These are phyloP conservation scores for Apocrypta bakeri DNA, from an alignment of 1,140 invertebrate species.

Conservation along the genomic window DNA sequence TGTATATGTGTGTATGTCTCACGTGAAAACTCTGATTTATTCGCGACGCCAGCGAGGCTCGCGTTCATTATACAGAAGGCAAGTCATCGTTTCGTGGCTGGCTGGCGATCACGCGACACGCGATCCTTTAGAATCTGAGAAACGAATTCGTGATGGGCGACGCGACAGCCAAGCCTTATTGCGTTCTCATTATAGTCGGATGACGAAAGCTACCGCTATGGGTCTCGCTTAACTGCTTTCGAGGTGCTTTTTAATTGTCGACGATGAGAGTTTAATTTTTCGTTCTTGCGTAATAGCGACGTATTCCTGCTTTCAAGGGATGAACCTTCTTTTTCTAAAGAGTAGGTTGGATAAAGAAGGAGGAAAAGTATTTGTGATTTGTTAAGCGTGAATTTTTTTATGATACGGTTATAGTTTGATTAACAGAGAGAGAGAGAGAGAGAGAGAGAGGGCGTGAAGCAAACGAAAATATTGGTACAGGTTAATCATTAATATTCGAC, in stretches of 20 bases:
- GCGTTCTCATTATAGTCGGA: not conserved
- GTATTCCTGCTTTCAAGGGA: no score
- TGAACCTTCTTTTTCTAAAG: no score
- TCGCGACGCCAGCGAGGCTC: not conserved
- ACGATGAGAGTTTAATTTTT: constrained; percentile 39
- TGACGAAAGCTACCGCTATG: not conserved
- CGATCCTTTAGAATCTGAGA: constrained; percentile 40
- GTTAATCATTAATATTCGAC: not conserved
- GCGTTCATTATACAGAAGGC: constrained; percentile 36
- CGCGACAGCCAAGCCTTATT: not conserved
- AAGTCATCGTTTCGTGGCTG: constrained; percentile 44
- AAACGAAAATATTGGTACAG: not conserved
- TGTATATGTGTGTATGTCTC: not conserved
- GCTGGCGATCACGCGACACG: constrained; percentile 42
- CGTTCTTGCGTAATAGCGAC: not conserved
- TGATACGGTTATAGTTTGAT: no score
- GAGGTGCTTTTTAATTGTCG: constrained; percentile 30
- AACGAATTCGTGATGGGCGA: constrained; percentile 21
- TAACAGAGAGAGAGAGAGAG: no score
- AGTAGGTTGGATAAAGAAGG: no score
- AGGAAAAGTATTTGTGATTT: no score
- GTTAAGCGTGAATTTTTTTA: no score
- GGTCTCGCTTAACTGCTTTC: constrained; percentile 5
- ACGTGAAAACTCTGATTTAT: constrained; percentile 43
- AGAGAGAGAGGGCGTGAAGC: no score